Base-by-base conservation (phyloP, 2,888 invertebrate species). In the Tipula confusa region DNA sequence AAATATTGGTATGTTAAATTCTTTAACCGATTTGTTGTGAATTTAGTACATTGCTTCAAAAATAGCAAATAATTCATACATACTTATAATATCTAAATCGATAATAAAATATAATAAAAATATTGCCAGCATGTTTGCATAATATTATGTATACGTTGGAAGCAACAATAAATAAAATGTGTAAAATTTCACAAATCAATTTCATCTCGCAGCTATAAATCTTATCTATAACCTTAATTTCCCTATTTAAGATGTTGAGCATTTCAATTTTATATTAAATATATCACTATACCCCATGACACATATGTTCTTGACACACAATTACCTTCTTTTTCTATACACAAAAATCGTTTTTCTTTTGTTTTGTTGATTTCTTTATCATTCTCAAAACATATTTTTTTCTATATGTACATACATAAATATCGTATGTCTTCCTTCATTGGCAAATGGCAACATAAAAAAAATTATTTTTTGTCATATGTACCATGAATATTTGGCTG, bases 151-250 rank as follows among this genome's bases (percentile, higher is more conserved):
- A 31, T 7, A 31, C 7, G 5, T n/a, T n/a, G 43, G 18, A 64
- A 24, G 18, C 64, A 64, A 64, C 24, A 64, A 64, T 64, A 64
- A 64, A 64, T 43, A 64, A 24, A 64, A 64, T 24, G 64, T 64
- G 64, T 64, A 64, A 64, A 64, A 64, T 64, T 64, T 64, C 64
- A 64, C 64, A 64, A 64, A 64, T 64, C 64, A 64, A 64, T 64
- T 64, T 64, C 64, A 64, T 64, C 64, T 64, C 64, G 64, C 64
- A 64, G 64, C 64, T 24, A 64, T 64, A 64, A 64, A 64, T 64
- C 64, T 24, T 64, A 64, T 64, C 64, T 64, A 64, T 64, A 64
- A 64, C 64, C 64, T 64, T 64, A 64, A 64, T 64, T 64, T 64
- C 64, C 64, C 64, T 64, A 64, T 64, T 64, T 64, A 64, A 64